A percentile compares a stretch with the other conserved stretches of the same genome.
These are phyloP conservation scores for Brachionus calyciflorus DNA, from an alignment of 1,140 invertebrate species.

Conservation along the genomic window DNA sequence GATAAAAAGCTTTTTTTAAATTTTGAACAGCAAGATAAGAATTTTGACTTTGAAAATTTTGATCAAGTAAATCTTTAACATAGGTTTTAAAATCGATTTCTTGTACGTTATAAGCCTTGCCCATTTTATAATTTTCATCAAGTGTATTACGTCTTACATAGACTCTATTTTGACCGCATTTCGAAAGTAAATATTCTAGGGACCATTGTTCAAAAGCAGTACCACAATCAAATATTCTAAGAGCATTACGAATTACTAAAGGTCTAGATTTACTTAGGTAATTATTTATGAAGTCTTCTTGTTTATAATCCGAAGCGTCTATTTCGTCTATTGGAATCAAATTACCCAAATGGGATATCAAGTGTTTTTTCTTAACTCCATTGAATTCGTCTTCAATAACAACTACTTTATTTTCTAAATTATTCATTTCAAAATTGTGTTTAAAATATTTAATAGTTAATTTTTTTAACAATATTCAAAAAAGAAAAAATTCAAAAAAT, in stretches of 20 bases:
- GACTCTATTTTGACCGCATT: conserved; percentile 17
- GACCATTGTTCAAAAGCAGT: not conserved
- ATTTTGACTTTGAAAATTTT: conserved; percentile 48
- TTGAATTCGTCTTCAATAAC: not conserved
- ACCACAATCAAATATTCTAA: conserved; percentile 28
- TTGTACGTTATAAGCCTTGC: conserved; percentile 48
- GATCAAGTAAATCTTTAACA: conserved; percentile 47
- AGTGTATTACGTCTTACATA: not conserved
- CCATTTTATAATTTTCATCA: conserved; percentile 18
- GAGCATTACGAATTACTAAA: conserved; percentile 2
- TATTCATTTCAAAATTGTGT: no score
- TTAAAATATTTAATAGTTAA: no score
- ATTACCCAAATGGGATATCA: not conserved
- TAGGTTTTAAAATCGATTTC: conserved; percentile 49
- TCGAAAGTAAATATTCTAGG: not conserved
- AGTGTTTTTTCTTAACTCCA: not conserved
- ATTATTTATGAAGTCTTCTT: not conserved
- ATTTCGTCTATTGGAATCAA: conserved; percentile 11
- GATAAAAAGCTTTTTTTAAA: conserved; percentile 49
- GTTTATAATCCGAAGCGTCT: not conserved
- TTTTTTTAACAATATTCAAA: no score
- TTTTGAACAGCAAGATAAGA: conserved; percentile 51
- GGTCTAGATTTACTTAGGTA: conserved; percentile 1
- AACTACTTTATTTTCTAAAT: no score
- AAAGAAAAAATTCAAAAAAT: no score